Evolutionary conservation across 1,140 invertebrate genomes (phyloP).

Genomic region (Magallana ariakensis): DNA sequence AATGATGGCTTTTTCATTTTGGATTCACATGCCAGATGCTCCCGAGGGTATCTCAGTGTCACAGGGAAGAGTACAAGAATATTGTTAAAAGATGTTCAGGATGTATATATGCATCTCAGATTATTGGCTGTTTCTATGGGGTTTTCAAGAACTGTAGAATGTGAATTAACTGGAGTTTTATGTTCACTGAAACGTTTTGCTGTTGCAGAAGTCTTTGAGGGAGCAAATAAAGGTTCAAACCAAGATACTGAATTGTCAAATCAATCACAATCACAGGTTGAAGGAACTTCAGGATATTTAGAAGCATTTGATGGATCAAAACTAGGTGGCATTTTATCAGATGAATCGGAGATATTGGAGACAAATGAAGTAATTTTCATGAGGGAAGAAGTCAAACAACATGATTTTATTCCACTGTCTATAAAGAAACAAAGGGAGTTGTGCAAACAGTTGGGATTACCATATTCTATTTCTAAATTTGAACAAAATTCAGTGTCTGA

Average conservation of each 20-base stretch:
- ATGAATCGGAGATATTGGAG: background rate
- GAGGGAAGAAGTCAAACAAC: background rate
- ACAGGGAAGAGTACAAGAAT: background rate
- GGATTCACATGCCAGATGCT: background rate
- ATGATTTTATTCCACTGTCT: constrained; percentile 5
- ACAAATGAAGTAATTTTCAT: background rate
- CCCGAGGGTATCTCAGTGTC: background rate
- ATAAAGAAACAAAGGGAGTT: background rate
- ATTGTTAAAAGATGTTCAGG: too few relatives aligned
- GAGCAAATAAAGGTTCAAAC: too few relatives aligned
- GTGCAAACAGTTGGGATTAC: background rate
- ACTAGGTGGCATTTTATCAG: too few relatives aligned
- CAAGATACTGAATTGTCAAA: too few relatives aligned
- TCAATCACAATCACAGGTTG: background rate
- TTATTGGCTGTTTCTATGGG: too few relatives aligned
- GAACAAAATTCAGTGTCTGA: background rate
- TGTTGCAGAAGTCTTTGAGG: background rate
- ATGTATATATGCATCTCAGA: too few relatives aligned
- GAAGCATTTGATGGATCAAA: background rate
- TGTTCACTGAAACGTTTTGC: background rate
- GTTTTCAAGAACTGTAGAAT: too few relatives aligned
- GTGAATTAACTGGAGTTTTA: background rate
- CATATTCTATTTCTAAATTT: background rate
- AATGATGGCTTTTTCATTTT: background rate
- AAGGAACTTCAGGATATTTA: background rate